These are phyloP conservation scores for Aelia acuminata DNA, from an alignment of 2,888 invertebrate genomes.

Conservation along the genomic window DNA sequence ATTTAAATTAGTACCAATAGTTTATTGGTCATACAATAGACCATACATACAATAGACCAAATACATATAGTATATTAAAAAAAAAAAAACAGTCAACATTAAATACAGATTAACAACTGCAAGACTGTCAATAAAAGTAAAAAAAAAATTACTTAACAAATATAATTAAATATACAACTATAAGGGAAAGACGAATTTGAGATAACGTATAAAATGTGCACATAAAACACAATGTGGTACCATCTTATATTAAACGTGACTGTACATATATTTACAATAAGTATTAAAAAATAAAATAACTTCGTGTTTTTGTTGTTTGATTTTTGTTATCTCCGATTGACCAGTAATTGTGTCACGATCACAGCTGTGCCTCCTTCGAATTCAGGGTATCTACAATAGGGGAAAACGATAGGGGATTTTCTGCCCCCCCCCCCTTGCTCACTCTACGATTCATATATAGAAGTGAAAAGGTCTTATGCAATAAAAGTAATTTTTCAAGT, in stretches of 20 bases:
- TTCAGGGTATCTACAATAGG: not conserved
- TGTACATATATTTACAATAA: conserved; percentile 39
- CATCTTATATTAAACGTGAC: not conserved
- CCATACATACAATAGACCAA: no score
- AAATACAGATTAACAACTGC: not conserved
- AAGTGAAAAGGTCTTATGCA: no score
- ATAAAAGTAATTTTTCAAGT: no score
- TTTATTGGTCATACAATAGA: not conserved
- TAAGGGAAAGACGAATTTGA: conserved; percentile 13
- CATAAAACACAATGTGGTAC: not conserved
- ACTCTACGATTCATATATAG: no score
- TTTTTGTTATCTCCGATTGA: not conserved
- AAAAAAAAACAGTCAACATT: conserved; percentile 6
- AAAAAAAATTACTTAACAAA: not conserved
- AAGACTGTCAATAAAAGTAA: not conserved
- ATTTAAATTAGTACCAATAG: conserved; percentile 7
- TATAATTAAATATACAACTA: not conserved
- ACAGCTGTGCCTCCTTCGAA: not conserved
- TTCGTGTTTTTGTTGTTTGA: not conserved
- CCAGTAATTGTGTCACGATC: not conserved
- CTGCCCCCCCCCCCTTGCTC: no score
- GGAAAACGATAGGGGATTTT: no score
- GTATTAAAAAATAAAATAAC: conserved; percentile 22
- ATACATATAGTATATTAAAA: no score
- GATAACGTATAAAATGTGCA: conserved; percentile 10